phyloP scores from a whole-genome alignment of 2,888 invertebrate species.

The Oligia strigilis region DNA sequence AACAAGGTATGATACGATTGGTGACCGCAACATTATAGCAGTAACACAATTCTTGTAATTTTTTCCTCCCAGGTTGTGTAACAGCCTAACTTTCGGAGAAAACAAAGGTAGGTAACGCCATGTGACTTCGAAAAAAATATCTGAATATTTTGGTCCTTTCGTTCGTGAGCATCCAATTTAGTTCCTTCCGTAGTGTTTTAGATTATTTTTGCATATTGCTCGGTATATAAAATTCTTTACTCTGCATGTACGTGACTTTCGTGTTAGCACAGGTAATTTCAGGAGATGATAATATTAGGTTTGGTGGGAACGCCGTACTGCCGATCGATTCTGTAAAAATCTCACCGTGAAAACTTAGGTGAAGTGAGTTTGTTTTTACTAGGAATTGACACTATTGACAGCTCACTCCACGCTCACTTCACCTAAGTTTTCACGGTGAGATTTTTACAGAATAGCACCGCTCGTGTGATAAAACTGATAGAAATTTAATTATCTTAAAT shows the following conservation, averaged over 20 bases:
- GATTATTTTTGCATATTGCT: slow-evolving; percentile 45
- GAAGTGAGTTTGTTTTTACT: too few relatives aligned
- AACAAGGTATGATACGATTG: not conserved
- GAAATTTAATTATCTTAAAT: slow-evolving; percentile 18
- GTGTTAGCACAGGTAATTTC: slow-evolving; percentile 43
- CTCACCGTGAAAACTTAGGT: too few relatives aligned
- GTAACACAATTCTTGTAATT: not conserved
- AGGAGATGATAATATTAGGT: slow-evolving; percentile 28
- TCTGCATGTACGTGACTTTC: slow-evolving; percentile 39
- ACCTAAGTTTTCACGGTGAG: too few relatives aligned
- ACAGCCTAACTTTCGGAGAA: not conserved
- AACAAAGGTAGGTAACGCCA: not conserved
- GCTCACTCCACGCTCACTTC: too few relatives aligned
- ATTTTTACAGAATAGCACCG: too few relatives aligned
- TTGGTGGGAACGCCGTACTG: not conserved
- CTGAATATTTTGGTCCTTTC: slow-evolving; percentile 8
- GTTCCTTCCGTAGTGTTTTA: slow-evolving; percentile 39
- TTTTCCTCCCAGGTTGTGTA: not conserved
- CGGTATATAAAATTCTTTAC: slow-evolving; percentile 46
- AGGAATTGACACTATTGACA: too few relatives aligned
- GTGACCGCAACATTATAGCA: not conserved
- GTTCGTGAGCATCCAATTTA: slow-evolving; percentile 34
- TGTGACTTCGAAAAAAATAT: slow-evolving; percentile 13
- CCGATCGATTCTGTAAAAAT: too few relatives aligned
- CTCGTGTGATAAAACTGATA: slow-evolving; percentile 18